Evolutionary conservation across 1,140 invertebrate species (phyloP), one percentile per base, ranked within the genome.

Genomic region (Brachionus paranguensis): DNA sequence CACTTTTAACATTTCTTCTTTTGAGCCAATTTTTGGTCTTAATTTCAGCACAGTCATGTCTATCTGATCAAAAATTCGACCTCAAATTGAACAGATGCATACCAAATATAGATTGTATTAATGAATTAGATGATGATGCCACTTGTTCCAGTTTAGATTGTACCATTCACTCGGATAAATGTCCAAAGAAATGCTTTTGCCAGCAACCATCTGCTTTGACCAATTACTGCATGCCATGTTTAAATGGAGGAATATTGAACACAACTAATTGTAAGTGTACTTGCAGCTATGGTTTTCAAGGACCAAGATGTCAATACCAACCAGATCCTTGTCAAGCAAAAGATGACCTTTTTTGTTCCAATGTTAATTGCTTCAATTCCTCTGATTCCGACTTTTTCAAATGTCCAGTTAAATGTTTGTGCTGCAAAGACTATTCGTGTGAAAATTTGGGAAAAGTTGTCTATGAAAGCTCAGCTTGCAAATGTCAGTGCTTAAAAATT

Each of bases 351-450:
- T 81, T 64, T 68, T 81, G 78, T 29, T 27, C 50, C 8, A 81
- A 60, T 37, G 33, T 81, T 11, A 64, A 81, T 17, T 81, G 78
- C n/a, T 81, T 45, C 17, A 81, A 60, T 45, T 24, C 78, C 6
- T 64, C 33, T 14, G 50, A 81, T 64, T 8, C 53, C 2, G 78
- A 81, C 2, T 81, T 81, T 81, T 64, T 41, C 43, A 41, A 41
- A 68, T 81, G 78, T 68, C 78, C 78, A 64, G 33, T 41, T 12
- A 81, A 81, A 47, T 81, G 78, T 68, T 43, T 81, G 78, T 81
- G 78, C 17, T 81, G 78, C 27, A 60, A 81, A 20, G 60, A 81
- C 20, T 17, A 8, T n/a, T 27, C 11, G 2, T 81, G 78, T 47
- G 37, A 81, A 68, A 81, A 81, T 81, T 47, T 81, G n/a, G 78